Base-by-base conservation (phyloP, 1,140 invertebrate genomes). In the Drosophila trapezifrons region DNA sequence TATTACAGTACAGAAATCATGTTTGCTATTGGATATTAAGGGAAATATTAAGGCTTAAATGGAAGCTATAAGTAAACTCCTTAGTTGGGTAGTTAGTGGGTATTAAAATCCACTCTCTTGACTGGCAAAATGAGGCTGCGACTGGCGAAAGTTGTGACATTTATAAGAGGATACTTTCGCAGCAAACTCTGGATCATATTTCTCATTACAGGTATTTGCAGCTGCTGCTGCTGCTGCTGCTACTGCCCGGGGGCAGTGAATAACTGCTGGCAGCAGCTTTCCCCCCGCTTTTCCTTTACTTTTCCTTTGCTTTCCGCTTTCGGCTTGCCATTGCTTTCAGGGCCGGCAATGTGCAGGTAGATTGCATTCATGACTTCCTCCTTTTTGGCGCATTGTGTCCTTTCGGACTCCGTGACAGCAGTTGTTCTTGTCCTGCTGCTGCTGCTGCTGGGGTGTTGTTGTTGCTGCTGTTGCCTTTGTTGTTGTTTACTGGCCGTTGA, bases 351-450 rank as follows among this genome's bases (percentile, higher is more conserved):
- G 69, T 82, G 71, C 82, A 85, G 82, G 82, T 87, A 82, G 75
- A 66, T 85, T 76, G 83, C 82, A 85, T 85, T 85, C 83, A 85
- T 85, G 81, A 60, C 78, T 78, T 85, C 78, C 81, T 86, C 73
- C 52, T 59, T 76, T 71, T 65, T 62, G 71, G 59, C 79, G 64
- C 73, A 80, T 71, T 76, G 79, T 84, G 81, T 58, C 82, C 77
- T 65, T 77, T 54, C 40, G 67, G 59, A 71, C 51, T 71, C 40
- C 51, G 52, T 71, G 67, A 71, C 69, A 58, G 42, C 56, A 43
- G 42, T 57, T 57, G 62, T 45, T 62, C 25, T 47, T 54, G 55
- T 52, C 40, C 47, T 51, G 47, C 49, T 51, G 25, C 17, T 51
- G 65, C 18, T 55, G 60, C n/a, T n/a, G n/a, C n/a, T n/a, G n/a